Conservation (phyloP, 2,888 invertebrate species). For the Ellobium chinense region DNA sequence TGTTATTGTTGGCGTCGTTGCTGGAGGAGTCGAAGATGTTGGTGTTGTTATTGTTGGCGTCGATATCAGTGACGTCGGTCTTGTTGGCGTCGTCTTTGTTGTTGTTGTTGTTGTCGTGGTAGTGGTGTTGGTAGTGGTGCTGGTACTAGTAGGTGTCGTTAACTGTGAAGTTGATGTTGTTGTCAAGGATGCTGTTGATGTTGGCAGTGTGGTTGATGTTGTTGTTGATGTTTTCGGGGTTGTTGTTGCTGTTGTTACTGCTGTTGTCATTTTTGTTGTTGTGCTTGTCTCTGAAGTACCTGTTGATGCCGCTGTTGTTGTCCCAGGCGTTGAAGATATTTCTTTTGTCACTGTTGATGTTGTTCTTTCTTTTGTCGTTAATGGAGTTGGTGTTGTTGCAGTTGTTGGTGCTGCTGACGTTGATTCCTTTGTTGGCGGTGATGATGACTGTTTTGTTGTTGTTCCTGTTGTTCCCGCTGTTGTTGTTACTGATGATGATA, state of each 20-base stretch:
- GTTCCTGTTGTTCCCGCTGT: background rate
- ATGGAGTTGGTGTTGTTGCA: background rate
- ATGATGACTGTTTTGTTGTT: background rate
- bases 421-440: background rate
- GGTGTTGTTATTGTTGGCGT: background rate
- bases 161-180: background rate
- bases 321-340: background rate
- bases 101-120: background rate
- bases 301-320: background rate
- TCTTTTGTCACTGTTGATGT: background rate
- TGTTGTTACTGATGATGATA: background rate
- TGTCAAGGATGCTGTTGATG: background rate
- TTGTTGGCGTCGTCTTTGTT: background rate
- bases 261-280: background rate
- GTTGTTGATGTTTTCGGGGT: background rate
- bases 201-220: background rate
- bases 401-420: background rate
- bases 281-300: background rate
- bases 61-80: background rate
- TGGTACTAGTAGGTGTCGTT: background rate
- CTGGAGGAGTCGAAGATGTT: background rate
- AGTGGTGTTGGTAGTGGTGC: background rate
- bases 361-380: background rate
- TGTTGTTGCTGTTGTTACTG: background rate
- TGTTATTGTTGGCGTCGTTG: background rate